These are phyloP conservation scores for Noctuana brunneofusca DNA, from an alignment of 2,888 invertebrate species.

Conservation along the genomic window DNA sequence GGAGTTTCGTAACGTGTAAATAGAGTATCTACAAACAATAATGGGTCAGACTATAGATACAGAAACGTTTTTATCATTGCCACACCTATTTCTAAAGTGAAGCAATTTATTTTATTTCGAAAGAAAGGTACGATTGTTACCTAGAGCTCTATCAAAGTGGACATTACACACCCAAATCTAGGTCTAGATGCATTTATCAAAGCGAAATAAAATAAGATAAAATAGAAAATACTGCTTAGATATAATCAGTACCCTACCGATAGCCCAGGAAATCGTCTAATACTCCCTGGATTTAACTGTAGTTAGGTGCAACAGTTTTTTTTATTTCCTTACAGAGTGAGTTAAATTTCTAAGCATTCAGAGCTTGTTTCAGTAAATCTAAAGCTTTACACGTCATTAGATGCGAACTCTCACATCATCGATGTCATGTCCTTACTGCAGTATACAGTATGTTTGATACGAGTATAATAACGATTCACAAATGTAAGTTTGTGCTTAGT, in stretches of 20 bases:
- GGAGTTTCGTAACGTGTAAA: conserved; percentile 8
- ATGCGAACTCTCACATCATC: conserved; percentile 34
- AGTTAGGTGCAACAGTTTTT: neutral
- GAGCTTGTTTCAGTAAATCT: conserved; percentile 1
- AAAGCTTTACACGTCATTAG: neutral
- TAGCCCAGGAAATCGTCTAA: neutral
- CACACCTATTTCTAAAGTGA: neutral
- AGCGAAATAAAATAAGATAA: neutral
- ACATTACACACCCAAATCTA: too few relatives aligned
- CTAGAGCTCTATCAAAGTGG: too few relatives aligned
- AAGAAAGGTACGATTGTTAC: too few relatives aligned
- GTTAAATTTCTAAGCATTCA: neutral
- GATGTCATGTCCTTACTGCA: conserved; percentile 45
- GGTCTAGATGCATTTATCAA: neutral
- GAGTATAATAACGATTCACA: conserved; percentile 23
- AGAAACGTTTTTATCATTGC: neutral
- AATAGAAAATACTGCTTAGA: too few relatives aligned
- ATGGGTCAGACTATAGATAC: neutral
- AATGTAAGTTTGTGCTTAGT: conserved; percentile 52
- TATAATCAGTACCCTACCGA: neutral
- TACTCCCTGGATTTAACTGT: neutral
- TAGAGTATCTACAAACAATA: neutral
- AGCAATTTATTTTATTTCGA: neutral
- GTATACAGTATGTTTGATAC: conserved; percentile 4
- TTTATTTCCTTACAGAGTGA: neutral